Evolutionary conservation across 2,113 vertebrate genomes (phyloP).

Genomic region (Tragelaphus strepsiceros): DNA sequence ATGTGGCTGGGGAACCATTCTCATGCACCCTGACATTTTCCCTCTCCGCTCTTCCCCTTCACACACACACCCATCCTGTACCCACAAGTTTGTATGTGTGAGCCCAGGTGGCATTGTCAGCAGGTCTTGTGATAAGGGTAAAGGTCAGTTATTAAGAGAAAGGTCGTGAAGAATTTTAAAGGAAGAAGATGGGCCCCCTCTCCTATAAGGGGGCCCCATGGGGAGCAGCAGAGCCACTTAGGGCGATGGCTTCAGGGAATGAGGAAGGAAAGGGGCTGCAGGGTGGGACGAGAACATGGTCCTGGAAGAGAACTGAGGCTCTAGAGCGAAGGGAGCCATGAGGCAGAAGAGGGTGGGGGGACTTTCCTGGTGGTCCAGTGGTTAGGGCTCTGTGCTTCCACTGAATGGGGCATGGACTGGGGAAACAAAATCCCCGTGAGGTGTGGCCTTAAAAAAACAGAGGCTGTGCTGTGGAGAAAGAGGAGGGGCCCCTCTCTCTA

Average conservation of each 20-base stretch:
- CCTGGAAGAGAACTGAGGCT: background rate
- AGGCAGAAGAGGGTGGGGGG: background rate
- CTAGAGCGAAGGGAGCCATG: background rate
- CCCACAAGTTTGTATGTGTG: background rate
- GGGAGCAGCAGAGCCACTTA: too few relatives aligned
- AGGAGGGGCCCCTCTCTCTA: slow-evolving; percentile 47
- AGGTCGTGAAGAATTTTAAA: too few relatives aligned
- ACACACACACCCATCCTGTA: background rate
- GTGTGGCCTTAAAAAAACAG: background rate
- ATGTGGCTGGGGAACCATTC: slow-evolving; percentile 7
- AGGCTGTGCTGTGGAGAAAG: background rate
- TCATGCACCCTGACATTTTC: slow-evolving; percentile 21
- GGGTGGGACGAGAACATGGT: too few relatives aligned
- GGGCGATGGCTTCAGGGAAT: background rate
- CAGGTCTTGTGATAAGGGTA: background rate
- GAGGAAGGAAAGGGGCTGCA: too few relatives aligned
- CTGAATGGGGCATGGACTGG: too few relatives aligned
- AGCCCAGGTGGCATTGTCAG: background rate
- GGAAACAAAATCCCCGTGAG: too few relatives aligned
- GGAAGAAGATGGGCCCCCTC: too few relatives aligned
- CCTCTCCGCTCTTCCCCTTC: slow-evolving; percentile 44
- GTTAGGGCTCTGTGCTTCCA: background rate
- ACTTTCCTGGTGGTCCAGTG: background rate
- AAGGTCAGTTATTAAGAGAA: background rate
- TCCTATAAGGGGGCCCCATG: background rate